Base-by-base conservation (phyloP, 2,113 vertebrate genomes). In the Formicarius rufipectus region DNA sequence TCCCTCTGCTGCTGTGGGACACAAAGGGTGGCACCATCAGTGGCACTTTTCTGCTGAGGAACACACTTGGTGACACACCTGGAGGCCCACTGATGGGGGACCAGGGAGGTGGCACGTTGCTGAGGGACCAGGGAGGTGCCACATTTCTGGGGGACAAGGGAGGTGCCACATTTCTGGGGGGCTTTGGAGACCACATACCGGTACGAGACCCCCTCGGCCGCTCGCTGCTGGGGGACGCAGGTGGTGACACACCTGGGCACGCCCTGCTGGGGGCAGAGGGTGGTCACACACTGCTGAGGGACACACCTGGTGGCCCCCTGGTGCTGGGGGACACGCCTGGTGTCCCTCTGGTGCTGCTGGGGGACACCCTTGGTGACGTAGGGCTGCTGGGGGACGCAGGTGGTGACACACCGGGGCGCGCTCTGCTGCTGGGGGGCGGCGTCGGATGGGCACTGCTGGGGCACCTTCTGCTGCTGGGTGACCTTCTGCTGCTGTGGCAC, bases 211-310 rank as follows among this genome's bases (percentile, higher is more conserved):
- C 15, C 0, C 7, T 5, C 28, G 20, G 52, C 37, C 0, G 39
- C 93, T 4, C 71, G 31, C 40, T 88, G 95, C 84, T 91, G 80
- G 5, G 95, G 93, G 33, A 93, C 79, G 0, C 93, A 96, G 1
- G 35, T 66, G 93, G 95, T 96, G 49, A 90, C 84, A 2, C 79
- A 93, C 19, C 22, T 77, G 90, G 93, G 23, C 31, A 44, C 31
- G 1, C 37, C 31, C 31, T 35, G 42, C 1, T 53, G 93, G 44
- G 10, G 55, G 7, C 64, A 53, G 55, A 87, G 18, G 2, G 20
- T 10, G 73, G 59, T 84, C 33, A 84, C 79, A 1, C 87, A 30
- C 44, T 4, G 53, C 87, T 94, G 95, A 0, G 93, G 95, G 66
- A 93, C 6, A 0, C 93, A 94, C 45, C 42, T 82, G 71, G 93